Conservation (phyloP, 1,140 invertebrate genomes). For the Cryptotermes secundus region DNA sequence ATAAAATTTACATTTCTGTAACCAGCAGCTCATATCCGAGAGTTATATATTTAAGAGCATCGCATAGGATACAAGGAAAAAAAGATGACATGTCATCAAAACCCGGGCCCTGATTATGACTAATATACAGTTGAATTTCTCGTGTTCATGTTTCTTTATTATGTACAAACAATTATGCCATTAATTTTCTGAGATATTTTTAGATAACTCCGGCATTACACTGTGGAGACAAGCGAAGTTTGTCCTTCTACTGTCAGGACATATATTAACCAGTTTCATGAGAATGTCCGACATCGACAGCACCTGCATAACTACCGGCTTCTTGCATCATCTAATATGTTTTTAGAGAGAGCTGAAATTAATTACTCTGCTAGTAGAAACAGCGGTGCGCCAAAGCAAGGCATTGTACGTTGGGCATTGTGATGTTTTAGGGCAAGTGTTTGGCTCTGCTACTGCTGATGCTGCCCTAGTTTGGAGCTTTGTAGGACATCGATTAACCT, state of each 20-base stretch:
- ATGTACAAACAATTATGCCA: too few relatives aligned
- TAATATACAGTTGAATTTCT: too few relatives aligned
- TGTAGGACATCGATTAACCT: conserved; percentile 11
- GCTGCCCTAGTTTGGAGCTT: not conserved
- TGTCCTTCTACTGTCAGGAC: not conserved
- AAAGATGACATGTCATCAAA: too few relatives aligned
- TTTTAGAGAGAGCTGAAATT: not conserved
- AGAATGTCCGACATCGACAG: not conserved
- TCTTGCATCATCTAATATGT: not conserved
- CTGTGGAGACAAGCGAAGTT: too few relatives aligned
- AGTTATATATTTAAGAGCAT: too few relatives aligned
- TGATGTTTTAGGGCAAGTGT: not conserved
- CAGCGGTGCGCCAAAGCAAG: not conserved
- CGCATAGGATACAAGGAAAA: too few relatives aligned
- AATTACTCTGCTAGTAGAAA: not conserved
- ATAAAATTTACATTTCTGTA: too few relatives aligned
- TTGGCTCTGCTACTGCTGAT: not conserved
- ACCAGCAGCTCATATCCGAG: too few relatives aligned
- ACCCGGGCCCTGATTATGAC: too few relatives aligned
- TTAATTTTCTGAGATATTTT: too few relatives aligned
- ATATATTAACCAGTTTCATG: not conserved
- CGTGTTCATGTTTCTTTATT: too few relatives aligned
- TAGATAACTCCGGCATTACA: too few relatives aligned
- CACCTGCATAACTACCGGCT: not conserved
- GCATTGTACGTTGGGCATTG: not conserved